phyloP scores from a whole-genome alignment of 1,140 invertebrate genomes.

The Eciton burchellii region DNA sequence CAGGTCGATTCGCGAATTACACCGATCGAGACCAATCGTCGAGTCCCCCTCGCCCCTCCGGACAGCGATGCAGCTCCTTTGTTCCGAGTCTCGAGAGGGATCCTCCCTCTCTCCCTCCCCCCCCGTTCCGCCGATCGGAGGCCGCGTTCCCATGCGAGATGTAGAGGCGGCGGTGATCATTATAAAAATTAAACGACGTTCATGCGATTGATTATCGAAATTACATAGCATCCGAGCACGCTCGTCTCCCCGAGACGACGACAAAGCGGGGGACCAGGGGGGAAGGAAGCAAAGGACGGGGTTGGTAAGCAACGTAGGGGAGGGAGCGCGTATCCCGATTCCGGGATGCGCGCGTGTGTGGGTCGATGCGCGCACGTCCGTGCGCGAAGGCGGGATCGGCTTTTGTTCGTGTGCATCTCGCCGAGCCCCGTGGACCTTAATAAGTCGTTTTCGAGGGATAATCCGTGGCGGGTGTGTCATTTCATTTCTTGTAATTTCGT shows the following conservation, averaged over 20 bases:
- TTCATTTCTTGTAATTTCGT: conserved; percentile 85
- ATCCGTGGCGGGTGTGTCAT: conserved; percentile 83
- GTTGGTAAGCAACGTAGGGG: conserved; percentile 19
- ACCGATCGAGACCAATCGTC: conserved; percentile 27
- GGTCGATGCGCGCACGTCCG: not conserved
- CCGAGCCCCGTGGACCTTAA: conserved; percentile 76
- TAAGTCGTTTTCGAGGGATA: conserved; percentile 84
- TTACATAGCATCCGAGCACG: conserved; percentile 79
- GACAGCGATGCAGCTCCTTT: conserved; percentile 39
- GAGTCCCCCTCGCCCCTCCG: conserved; percentile 13
- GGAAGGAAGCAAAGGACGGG: conserved; percentile 9
- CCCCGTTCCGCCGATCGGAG: not conserved
- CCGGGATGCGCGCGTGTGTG: conserved; percentile 6
- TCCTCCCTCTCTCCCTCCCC: too few species aligned
- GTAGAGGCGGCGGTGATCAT: conserved; percentile 79
- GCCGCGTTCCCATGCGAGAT: conserved; percentile 75
- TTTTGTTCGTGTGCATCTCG: conserved; percentile 40
- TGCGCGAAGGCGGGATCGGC: conserved; percentile 44
- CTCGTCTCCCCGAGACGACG: conserved; percentile 5
- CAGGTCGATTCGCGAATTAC: conserved; percentile 32
- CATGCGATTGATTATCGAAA: conserved; percentile 86
- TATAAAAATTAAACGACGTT: conserved; percentile 86
- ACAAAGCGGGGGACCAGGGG: conserved; percentile 13
- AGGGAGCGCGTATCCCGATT: conserved; percentile 32
- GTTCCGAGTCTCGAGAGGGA: conserved; percentile 40